Percentiles rank a stretch among this genome's conserved stretches.
phyloP scores from a whole-genome alignment of 2,888 invertebrate genomes.

The Campoplex capitator region DNA sequence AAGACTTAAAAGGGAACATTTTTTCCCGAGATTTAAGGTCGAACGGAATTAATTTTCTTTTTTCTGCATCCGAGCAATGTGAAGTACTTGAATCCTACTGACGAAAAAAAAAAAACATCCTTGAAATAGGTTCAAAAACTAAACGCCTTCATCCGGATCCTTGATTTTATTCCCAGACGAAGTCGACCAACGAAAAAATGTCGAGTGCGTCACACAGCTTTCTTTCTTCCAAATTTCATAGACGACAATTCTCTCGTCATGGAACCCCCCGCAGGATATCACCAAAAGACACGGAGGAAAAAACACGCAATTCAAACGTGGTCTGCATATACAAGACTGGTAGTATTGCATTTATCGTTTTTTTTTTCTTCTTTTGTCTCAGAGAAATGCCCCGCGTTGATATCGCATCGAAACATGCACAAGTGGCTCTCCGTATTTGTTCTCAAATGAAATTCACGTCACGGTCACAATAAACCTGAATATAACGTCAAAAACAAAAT shows the following conservation, averaged over 20 bases:
- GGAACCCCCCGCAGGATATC: constrained; percentile 14
- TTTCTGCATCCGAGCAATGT: background rate
- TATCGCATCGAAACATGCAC: constrained; percentile 24
- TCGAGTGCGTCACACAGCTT: constrained; percentile 38
- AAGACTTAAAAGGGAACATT: background rate
- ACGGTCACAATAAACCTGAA: constrained; percentile 65
- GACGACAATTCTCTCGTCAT: constrained; percentile 33
- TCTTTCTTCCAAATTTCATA: constrained; percentile 15
- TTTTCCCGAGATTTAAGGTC: constrained; percentile 7
- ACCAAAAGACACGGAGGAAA: constrained; percentile 16
- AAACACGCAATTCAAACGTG: constrained; percentile 29
- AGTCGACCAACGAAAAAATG: constrained; percentile 33
- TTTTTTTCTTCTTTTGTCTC: constrained; percentile 15
- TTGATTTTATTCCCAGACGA: constrained; percentile 11
- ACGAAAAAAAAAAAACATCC: background rate
- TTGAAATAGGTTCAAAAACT: background rate
- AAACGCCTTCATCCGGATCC: constrained; percentile 23
- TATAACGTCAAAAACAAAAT: constrained; percentile 75
- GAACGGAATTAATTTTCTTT: constrained; percentile 22
- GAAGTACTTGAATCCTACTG: constrained; percentile 21
- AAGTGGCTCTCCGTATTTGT: constrained; percentile 42
- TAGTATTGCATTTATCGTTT: constrained; percentile 30
- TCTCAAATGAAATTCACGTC: constrained; percentile 51
- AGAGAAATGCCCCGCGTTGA: constrained; percentile 31
- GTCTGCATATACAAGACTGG: constrained; percentile 3